These are phyloP conservation scores for Eriosoma lanigerum DNA, from an alignment of 1,140 invertebrate species.

Conservation along the genomic window DNA sequence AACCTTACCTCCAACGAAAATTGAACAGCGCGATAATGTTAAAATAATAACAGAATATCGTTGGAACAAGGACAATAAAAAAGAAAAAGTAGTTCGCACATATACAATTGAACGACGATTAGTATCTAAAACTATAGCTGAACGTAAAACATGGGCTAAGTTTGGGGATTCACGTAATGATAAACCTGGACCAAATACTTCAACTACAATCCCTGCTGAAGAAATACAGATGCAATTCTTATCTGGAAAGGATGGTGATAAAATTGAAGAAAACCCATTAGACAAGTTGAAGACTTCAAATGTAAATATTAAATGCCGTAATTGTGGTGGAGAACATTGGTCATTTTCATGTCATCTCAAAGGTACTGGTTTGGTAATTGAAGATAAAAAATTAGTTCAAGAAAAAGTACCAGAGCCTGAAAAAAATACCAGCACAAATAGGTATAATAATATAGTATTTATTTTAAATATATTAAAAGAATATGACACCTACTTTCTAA, in stretches of 20 bases:
- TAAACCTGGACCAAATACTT: slow-evolving; percentile 92
- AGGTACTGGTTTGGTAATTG: slow-evolving; percentile 62
- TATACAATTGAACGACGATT: slow-evolving; percentile 90
- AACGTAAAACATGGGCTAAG: slow-evolving; percentile 89
- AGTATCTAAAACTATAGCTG: slow-evolving; percentile 90
- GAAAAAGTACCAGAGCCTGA: slow-evolving; percentile 21
- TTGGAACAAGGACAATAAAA: slow-evolving; percentile 86
- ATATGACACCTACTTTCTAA: too few relatives aligned
- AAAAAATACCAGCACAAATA: slow-evolving; percentile 38
- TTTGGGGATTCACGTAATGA: slow-evolving; percentile 89
- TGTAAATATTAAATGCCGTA: slow-evolving; percentile 88
- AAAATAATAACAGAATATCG: slow-evolving; percentile 94
- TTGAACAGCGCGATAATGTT: slow-evolving; percentile 78
- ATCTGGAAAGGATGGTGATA: slow-evolving; percentile 80
- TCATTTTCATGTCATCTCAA: slow-evolving; percentile 96
- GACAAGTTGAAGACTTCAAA: slow-evolving; percentile 75
- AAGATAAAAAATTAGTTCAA: slow-evolving; percentile 36
- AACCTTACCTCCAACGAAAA: slow-evolving; percentile 74
- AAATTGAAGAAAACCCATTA: slow-evolving; percentile 80
- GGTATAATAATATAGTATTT: not conserved
- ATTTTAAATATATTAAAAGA: too few relatives aligned
- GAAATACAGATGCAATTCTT: slow-evolving; percentile 92
- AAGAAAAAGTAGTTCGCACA: slow-evolving; percentile 77
- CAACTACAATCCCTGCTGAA: slow-evolving; percentile 93
- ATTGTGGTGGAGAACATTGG: slow-evolving; percentile 96